Percentiles rank a stretch among this genome's conserved stretches.
Conservation (phyloP, 2,888 invertebrate genomes). For the Rhagonycha fulva region DNA sequence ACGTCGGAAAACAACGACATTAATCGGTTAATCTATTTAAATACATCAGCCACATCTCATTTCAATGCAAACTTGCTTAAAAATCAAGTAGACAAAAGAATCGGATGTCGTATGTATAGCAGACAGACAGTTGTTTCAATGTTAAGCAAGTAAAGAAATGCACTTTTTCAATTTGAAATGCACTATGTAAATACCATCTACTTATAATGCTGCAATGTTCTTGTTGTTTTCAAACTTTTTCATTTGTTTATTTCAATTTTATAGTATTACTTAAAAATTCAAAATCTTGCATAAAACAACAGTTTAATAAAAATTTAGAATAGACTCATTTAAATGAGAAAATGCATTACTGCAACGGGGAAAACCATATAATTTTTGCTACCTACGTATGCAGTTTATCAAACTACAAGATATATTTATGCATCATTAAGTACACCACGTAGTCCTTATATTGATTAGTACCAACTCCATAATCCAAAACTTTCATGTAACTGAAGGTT, state of each 20-base stretch:
- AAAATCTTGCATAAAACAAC: not conserved
- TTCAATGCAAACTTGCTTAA: slow-evolving; percentile 49
- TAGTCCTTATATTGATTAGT: no score
- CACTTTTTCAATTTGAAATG: slow-evolving; percentile 31
- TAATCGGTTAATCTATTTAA: slow-evolving; percentile 52
- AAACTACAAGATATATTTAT: no score
- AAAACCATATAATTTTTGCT: not conserved
- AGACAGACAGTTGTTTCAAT: slow-evolving; percentile 39
- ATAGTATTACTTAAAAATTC: not conserved
- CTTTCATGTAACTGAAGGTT: no score
- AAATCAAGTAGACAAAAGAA: slow-evolving; percentile 46
- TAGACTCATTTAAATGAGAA: not conserved
- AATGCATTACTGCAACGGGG: not conserved
- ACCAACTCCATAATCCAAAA: no score
- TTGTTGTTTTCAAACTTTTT: slow-evolving; percentile 16
- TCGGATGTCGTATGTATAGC: slow-evolving; percentile 41
- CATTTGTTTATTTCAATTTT: not conserved
- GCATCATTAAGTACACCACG: no score
- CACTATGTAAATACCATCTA: slow-evolving; percentile 22
- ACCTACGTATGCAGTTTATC: no score
- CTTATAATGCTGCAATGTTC: slow-evolving; percentile 18
- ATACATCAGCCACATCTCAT: slow-evolving; percentile 51
- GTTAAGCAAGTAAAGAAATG: slow-evolving; percentile 37
- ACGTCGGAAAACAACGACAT: slow-evolving; percentile 49
- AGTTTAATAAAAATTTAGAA: slow-evolving; percentile 9